Percentiles rank a stretch among this genome's conserved stretches.
Evolutionary conservation across 1,140 invertebrate species (phyloP).

Genomic region (Drosophila santomea): DNA sequence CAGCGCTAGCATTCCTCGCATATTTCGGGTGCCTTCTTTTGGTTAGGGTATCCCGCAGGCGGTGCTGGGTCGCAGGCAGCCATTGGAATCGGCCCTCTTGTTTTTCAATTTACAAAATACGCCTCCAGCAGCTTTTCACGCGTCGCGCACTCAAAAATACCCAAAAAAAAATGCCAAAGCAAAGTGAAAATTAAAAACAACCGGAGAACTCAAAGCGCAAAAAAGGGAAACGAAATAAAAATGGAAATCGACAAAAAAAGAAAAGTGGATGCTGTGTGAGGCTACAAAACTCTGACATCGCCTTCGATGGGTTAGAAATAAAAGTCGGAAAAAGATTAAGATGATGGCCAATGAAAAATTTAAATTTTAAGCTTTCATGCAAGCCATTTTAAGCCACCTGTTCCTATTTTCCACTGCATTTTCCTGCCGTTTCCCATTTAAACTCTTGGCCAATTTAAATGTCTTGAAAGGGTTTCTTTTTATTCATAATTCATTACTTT

Average conservation of each 20-base stretch:
- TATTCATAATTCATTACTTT: constrained; percentile 67
- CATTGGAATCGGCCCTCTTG: constrained; percentile 10
- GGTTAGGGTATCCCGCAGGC: constrained; percentile 6
- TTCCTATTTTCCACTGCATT: constrained; percentile 1
- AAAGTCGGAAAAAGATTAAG: not conserved
- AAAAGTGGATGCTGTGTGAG: constrained; percentile 6
- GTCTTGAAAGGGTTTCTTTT: constrained; percentile 55
- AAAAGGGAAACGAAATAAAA: constrained; percentile 20
- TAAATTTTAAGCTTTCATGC: not conserved
- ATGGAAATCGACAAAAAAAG: constrained; percentile 17
- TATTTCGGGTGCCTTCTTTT: not conserved
- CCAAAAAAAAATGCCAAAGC: not conserved
- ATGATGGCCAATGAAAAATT: not conserved
- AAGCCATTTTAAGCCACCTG: not conserved
- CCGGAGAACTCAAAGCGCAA: not conserved
- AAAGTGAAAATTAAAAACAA: constrained; percentile 11
- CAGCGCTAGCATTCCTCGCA: not conserved
- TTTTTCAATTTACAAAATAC: constrained; percentile 59
- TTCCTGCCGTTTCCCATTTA: not conserved
- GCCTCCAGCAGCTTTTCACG: constrained; percentile 52
- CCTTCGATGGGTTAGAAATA: constrained; percentile 2
- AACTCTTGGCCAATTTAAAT: constrained; percentile 7
- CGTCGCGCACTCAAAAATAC: constrained; percentile 32
- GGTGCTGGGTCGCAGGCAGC: not conserved
- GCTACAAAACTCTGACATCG: not conserved